Evolutionary conservation across 2,113 vertebrate species (phyloP).

Genomic region (Anthoscopus minutus): DNA sequence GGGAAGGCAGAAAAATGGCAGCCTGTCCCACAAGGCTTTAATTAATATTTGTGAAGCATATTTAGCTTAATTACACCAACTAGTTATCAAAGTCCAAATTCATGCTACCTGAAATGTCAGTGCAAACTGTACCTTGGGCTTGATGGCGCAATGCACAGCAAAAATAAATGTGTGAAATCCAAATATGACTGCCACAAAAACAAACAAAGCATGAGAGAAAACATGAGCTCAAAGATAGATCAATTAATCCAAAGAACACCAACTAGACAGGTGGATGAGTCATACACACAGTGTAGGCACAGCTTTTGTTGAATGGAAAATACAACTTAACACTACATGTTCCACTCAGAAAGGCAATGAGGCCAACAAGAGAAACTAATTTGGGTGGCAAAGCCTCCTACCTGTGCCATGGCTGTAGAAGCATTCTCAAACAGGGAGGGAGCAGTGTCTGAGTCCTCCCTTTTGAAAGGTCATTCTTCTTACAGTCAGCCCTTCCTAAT

Average conservation of each 20-base stretch:
- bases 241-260: slow-evolving; percentile 19
- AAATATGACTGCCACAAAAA: neutral
- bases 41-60: neutral
- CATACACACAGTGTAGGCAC: neutral
- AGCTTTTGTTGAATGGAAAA: neutral
- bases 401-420: neutral
- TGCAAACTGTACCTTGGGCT: neutral
- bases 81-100: neutral
- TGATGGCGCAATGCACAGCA: neutral
- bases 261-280: slow-evolving; percentile 41
- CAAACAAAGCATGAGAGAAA: slow-evolving; percentile 37
- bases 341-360: neutral
- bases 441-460: neutral
- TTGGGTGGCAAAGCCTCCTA: neutral
- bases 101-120: slow-evolving; percentile 20
- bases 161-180: neutral
- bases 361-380: neutral
- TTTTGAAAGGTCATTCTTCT: neutral
- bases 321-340: neutral
- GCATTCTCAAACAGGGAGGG: neutral
- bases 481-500: neutral
- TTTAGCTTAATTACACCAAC: neutral
- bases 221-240: slow-evolving; percentile 16
- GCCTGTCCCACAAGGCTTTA: neutral
- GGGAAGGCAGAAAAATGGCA: neutral